Base-by-base conservation (phyloP, 2,797 vertebrate genomes). In the Manis crassicaudata region DNA sequence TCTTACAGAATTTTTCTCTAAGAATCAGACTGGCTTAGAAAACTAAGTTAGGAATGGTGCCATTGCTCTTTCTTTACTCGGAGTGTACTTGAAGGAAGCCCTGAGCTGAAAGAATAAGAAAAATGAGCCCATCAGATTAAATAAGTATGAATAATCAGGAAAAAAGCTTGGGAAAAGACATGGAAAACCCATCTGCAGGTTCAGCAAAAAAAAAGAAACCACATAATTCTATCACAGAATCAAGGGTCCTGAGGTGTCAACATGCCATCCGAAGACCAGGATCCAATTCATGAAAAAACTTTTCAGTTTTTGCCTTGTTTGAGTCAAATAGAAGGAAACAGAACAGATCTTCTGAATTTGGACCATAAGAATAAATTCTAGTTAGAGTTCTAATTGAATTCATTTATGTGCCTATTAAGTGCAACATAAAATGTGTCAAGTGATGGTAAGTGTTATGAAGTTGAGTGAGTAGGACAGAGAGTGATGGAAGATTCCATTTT, bases 1-100 rank as follows among this genome's bases (percentile, higher is more conserved):
- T 88, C 77, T 94, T 76, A 67, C 13, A 79, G 81, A 73, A n/a
- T 94, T 82, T 79, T 90, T 75, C 87, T 84, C 0, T 75, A 56
- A 95, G 84, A 95, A 72, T 75, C 52, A 94, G 43, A 75, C 27
- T 79, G 73, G 20, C 68, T 96, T 72, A 75, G 67, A 83, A 95
- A 91, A 68, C 8, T 35, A 87, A 92, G 65, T 77, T 81, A 73
- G 67, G 46, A 54, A 73, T 7, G 58, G 18, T 7, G 13, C 3
- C 5, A 2, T 16, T 16, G 35, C 13, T 93, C 73, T 23, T 89
- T 52, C 76, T 56, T 62, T 73, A 92, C 52, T 77, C 50, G 73
- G 88, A 96, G 88, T 62, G 60, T 94, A 75, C 40, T 65, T 35
- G 25, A 54, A 85, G 35, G 40, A 88, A 58, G 27, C 32, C 72